phyloP scores from a whole-genome alignment of 2,797 vertebrate species.

The Trichosurus vulpecula region DNA sequence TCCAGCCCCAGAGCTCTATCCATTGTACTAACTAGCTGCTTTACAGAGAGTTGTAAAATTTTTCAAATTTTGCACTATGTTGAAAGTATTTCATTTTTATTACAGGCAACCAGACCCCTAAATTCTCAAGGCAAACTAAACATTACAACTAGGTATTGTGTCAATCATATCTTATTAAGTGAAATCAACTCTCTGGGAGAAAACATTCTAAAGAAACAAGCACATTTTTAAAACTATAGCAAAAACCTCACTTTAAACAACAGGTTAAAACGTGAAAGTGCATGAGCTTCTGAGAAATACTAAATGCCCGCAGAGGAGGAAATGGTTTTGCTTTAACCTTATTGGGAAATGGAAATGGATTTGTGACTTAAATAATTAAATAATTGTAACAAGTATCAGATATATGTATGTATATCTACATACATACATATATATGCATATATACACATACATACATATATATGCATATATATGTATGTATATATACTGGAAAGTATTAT shows the following conservation, averaged over 20 bases:
- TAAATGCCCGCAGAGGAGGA: conserved; percentile 44
- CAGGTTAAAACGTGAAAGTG: neutral
- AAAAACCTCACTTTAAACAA: conserved; percentile 32
- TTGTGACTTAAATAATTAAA: neutral
- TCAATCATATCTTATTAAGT: conserved; percentile 29
- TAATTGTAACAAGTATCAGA: no score
- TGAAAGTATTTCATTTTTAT: conserved; percentile 34
- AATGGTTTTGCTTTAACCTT: conserved; percentile 49
- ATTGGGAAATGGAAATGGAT: conserved; percentile 35
- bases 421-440: no score
- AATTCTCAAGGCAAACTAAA: neutral
- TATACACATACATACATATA: no score
- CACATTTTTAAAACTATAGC: conserved; percentile 41
- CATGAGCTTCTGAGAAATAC: conserved; percentile 28
- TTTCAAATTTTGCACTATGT: conserved; percentile 51
- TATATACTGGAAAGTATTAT: no score
- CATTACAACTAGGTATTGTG: neutral
- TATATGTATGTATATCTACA: no score
- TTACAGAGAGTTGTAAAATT: neutral
- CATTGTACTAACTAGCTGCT: neutral
- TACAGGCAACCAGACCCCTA: conserved; percentile 7
- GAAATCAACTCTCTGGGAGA: conserved; percentile 20
- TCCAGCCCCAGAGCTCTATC: neutral
- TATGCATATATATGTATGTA: no score
- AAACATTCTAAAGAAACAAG: conserved; percentile 37